A percentile compares a stretch with the other conserved stretches of the same genome.
These are phyloP conservation scores for Romanomermis culicivorax DNA, from an alignment of 2,888 invertebrate species.

Conservation along the genomic window DNA sequence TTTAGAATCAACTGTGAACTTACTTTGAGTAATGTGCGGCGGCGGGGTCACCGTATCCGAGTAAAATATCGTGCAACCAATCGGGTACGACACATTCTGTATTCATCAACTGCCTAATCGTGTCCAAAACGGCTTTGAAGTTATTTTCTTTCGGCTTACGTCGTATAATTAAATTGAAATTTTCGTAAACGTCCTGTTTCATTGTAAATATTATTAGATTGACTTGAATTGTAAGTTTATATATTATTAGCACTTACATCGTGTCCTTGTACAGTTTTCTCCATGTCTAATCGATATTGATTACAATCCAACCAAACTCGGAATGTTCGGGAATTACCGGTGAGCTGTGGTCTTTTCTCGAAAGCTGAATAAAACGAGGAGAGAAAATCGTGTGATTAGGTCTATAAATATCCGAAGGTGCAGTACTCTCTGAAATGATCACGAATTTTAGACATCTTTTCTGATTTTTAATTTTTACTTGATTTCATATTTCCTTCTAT, in stretches of 20 bases:
- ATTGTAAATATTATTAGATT: no score
- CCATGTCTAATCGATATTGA: conserved; percentile 82
- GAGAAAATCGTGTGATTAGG: neutral
- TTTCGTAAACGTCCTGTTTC: conserved; percentile 51
- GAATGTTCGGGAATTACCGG: conserved; percentile 72
- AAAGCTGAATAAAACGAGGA: conserved; percentile 47
- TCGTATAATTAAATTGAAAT: conserved; percentile 86
- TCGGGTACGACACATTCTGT: conserved; percentile 83
- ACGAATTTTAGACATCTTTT: no score
- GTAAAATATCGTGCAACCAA: conserved; percentile 47
- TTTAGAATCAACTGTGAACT: conserved; percentile 11
- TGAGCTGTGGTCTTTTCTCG: conserved; percentile 60
- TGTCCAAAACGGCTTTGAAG: conserved; percentile 96
- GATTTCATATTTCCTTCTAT: no score
- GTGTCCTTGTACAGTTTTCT: conserved; percentile 51
- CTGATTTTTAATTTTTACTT: no score
- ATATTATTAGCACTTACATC: conserved; percentile 39
- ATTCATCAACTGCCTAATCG: conserved; percentile 94
- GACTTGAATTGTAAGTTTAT: conserved; percentile 3
- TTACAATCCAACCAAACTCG: conserved; percentile 85
- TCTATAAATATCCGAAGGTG: no score
- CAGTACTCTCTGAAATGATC: no score
- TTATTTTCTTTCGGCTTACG: conserved; percentile 99
- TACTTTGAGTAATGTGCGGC: conserved; percentile 80
- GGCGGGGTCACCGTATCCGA: conserved; percentile 92